Evolutionary conservation across 2,113 vertebrate species (phyloP).

Genomic region (Cyprinodon variegatus): DNA sequence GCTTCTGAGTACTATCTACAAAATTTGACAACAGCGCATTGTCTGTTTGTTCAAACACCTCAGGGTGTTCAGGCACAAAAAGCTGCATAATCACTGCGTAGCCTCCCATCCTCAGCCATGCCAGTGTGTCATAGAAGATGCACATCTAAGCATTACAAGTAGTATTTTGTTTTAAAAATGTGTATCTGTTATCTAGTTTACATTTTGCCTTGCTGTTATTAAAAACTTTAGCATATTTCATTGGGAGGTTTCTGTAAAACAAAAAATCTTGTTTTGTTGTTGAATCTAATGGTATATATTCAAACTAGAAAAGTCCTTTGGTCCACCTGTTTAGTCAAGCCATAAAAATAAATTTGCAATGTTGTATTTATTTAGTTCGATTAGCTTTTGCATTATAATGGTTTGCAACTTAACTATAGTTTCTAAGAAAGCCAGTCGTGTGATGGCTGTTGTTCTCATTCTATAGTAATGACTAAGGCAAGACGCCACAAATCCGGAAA

Average conservation of each 20-base stretch:
- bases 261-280: not conserved
- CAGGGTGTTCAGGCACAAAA: constrained; percentile 51
- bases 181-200: not conserved
- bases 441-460: no score
- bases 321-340: no score
- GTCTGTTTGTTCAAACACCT: constrained; percentile 57
- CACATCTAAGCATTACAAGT: constrained; percentile 21
- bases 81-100: constrained; percentile 35
- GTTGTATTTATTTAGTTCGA: no score
- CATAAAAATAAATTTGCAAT: no score
- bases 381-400: no score
- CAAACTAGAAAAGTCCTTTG: no score
- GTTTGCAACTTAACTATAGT: no score
- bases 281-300: no score
- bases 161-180: not conserved
- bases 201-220: not conserved
- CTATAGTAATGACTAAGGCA: no score
- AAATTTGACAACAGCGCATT: constrained; percentile 39
- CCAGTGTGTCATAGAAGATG: constrained; percentile 43
- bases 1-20: constrained; percentile 37
- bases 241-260: no score
- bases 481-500: no score
- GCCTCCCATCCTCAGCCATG: constrained; percentile 29
- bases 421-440: no score
- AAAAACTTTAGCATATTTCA: not conserved